Percentiles rank a stretch among this genome's conserved stretches.
phyloP scores from a whole-genome alignment of 2,888 invertebrate genomes.

The Chaetogeoica ovagalla region DNA sequence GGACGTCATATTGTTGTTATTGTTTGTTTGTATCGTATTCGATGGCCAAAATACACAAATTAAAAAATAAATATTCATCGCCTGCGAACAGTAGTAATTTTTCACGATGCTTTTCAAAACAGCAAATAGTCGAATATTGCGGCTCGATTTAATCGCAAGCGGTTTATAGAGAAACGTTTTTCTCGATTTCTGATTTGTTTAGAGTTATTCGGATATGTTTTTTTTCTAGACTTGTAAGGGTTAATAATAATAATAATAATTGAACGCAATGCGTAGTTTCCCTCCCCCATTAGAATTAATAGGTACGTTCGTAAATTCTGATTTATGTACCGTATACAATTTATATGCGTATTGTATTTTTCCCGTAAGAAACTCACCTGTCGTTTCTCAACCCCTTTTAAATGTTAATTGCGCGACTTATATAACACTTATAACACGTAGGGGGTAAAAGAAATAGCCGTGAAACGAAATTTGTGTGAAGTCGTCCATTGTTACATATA shows the following conservation, averaged over 20 bases:
- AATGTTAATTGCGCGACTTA: slow-evolving; percentile 13
- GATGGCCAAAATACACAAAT: no score
- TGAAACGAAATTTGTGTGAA: background rate
- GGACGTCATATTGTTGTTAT: no score
- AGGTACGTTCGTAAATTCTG: slow-evolving; percentile 20
- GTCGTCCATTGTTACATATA: background rate
- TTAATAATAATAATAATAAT: no score
- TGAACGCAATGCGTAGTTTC: background rate
- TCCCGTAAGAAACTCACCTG: background rate
- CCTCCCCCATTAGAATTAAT: background rate
- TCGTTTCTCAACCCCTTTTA: slow-evolving; percentile 3
- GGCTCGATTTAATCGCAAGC: slow-evolving; percentile 14
- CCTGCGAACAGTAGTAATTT: no score
- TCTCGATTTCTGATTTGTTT: background rate
- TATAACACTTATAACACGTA: no score
- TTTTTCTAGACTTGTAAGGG: background rate
- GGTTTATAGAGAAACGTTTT: background rate
- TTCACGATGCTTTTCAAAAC: no score
- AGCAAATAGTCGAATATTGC: background rate
- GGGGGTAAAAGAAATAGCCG: background rate
- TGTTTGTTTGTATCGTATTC: no score
- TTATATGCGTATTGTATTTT: background rate
- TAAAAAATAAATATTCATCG: no score
- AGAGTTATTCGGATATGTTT: background rate
- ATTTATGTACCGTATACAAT: slow-evolving; percentile 19